These are phyloP conservation scores for Alethe diademata DNA, from an alignment of 2,113 vertebrate species.

Conservation along the genomic window DNA sequence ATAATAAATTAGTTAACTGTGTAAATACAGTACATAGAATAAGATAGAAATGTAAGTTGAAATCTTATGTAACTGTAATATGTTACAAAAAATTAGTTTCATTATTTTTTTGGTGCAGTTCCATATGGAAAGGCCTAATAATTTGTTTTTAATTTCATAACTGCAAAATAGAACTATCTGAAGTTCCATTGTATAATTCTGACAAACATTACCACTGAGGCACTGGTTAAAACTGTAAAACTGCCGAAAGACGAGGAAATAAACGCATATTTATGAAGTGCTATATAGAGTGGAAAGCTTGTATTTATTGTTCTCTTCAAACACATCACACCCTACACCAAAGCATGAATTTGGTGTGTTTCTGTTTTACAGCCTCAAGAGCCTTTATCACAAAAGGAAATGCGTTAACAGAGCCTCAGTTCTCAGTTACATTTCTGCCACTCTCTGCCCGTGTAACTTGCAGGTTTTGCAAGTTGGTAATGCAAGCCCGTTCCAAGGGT, in stretches of 20 bases:
- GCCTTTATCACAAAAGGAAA: background rate
- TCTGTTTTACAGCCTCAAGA: background rate
- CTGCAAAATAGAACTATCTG: background rate
- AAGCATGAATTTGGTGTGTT: background rate
- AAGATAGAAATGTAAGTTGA: slow-evolving; percentile 22
- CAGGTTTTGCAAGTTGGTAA: background rate
- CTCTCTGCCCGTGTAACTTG: background rate
- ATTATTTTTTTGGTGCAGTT: slow-evolving; percentile 7
- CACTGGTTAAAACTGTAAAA: slow-evolving; percentile 45
- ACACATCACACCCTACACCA: background rate
- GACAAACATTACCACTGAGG: background rate
- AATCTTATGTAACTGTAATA: slow-evolving; percentile 45
- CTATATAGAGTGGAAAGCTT: background rate
- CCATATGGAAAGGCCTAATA: background rate
- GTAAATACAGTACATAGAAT: slow-evolving; percentile 59
- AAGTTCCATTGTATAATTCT: slow-evolving; percentile 24
- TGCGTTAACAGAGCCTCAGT: background rate
- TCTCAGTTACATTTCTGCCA: background rate
- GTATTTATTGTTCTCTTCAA: background rate
- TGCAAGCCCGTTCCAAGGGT: background rate
- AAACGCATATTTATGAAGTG: slow-evolving; percentile 59
- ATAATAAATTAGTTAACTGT: slow-evolving; percentile 50
- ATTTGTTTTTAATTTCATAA: slow-evolving; percentile 46
- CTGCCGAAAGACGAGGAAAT: slow-evolving; percentile 44
- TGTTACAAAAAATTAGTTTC: slow-evolving; percentile 1